phyloP scores from a whole-genome alignment of 1,140 invertebrate species.

The Chrysoperla carnea region DNA sequence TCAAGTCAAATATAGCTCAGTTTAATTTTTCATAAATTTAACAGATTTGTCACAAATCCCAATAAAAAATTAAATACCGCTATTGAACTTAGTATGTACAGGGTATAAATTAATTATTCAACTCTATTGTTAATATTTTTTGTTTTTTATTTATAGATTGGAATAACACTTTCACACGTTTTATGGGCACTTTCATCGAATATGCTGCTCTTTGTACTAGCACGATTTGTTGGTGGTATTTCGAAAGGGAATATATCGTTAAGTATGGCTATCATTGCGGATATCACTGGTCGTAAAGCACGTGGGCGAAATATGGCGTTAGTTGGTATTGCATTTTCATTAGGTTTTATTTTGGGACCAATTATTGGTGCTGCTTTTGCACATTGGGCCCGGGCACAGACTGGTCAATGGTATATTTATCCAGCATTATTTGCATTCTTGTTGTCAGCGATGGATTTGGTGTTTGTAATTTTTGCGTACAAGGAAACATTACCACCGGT shows the following conservation, averaged over 20 bases:
- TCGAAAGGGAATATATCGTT: slow-evolving; percentile 95
- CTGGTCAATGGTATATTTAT: slow-evolving; percentile 55
- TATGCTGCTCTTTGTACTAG: slow-evolving; percentile 83
- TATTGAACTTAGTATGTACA: too few species aligned
- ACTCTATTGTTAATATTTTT: too few species aligned
- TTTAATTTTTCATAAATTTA: too few species aligned
- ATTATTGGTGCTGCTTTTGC: slow-evolving; percentile 87
- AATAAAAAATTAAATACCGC: too few species aligned
- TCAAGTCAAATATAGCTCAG: too few species aligned
- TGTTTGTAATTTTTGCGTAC: slow-evolving; percentile 58
- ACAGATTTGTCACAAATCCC: too few species aligned
- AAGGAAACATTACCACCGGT: slow-evolving; percentile 72
- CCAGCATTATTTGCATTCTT: slow-evolving; percentile 76
- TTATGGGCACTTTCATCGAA: slow-evolving; percentile 78
- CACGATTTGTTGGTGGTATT: slow-evolving; percentile 83
- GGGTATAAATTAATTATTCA: too few species aligned
- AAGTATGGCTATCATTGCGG: slow-evolving; percentile 88
- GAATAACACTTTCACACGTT: slow-evolving; percentile 69
- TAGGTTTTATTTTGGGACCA: slow-evolving; percentile 93
- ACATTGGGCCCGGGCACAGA: slow-evolving; percentile 38
- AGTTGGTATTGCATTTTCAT: slow-evolving; percentile 91
- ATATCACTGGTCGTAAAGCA: slow-evolving; percentile 65
- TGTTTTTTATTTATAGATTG: slow-evolving; percentile 39
- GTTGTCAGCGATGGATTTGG: slow-evolving; percentile 59
- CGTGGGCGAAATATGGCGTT: slow-evolving; percentile 91